Conservation (phyloP, 2,888 invertebrate species). For the Andrena camellia region DNA sequence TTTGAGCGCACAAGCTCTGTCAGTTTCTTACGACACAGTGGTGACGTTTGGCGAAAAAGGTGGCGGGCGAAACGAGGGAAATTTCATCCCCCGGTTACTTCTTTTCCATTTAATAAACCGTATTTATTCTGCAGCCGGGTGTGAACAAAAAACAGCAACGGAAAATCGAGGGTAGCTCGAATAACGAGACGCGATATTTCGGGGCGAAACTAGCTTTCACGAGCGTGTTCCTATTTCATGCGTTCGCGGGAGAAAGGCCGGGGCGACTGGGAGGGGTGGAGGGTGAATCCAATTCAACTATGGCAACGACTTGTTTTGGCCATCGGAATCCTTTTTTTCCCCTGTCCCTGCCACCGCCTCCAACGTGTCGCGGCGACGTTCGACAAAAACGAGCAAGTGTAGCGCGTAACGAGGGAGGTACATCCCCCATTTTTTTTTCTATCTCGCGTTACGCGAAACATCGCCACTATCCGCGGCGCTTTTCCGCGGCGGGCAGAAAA, state of each 20-base stretch:
- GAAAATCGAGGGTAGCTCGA: constrained; percentile 7
- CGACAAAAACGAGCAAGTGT: constrained; percentile 60
- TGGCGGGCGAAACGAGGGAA: constrained; percentile 6
- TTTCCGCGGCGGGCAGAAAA: not conserved
- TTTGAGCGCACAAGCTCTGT: not conserved
- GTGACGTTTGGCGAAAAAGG: constrained; percentile 20
- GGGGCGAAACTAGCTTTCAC: constrained; percentile 35
- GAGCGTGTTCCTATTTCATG: constrained; percentile 45
- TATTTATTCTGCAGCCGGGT: constrained; percentile 31
- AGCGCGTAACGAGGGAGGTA: constrained; percentile 62
- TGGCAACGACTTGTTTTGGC: constrained; percentile 59
- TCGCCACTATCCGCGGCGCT: constrained; percentile 4
- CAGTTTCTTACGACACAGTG: not conserved
- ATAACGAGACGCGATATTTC: constrained; percentile 56
- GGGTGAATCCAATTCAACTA: constrained; percentile 48
- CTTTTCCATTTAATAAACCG: constrained; percentile 51
- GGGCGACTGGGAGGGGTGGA: not conserved
- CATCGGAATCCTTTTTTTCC: constrained; percentile 51
- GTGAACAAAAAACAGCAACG: not conserved
- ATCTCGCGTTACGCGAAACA: constrained; percentile 44
- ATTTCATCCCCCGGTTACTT: constrained; percentile 32
- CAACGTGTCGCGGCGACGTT: constrained; percentile 46
- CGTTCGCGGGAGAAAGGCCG: constrained; percentile 23
- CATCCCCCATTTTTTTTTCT: constrained; percentile 28
- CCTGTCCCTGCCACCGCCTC: not conserved